Conservation (phyloP, 2,797 vertebrate species). For the Anguilla megastoma region DNA sequence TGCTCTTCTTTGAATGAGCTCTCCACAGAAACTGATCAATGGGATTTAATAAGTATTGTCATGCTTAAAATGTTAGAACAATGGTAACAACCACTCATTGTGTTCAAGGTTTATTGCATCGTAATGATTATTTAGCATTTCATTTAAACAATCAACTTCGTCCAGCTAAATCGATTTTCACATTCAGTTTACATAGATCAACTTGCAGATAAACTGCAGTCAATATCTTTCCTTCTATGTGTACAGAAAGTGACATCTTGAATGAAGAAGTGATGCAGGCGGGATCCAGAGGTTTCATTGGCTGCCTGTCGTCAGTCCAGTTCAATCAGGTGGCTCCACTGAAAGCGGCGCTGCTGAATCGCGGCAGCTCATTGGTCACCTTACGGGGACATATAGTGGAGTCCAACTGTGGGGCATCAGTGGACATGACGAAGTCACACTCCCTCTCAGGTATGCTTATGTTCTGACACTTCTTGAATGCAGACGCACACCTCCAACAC, state of each 20-base stretch:
- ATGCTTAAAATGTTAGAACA: neutral
- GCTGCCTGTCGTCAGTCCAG: slow-evolving; percentile 84
- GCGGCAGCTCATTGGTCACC: slow-evolving; percentile 71
- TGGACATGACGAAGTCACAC: slow-evolving; percentile 74
- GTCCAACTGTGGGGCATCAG: slow-evolving; percentile 72
- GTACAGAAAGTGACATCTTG: slow-evolving; percentile 68
- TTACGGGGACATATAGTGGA: slow-evolving; percentile 73
- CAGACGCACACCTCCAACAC: neutral
- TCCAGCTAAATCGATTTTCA: neutral
- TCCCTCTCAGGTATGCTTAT: slow-evolving; percentile 75
- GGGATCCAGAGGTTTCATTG: slow-evolving; percentile 76
- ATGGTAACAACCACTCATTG: neutral
- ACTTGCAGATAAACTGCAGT: neutral
- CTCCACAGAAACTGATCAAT: slow-evolving; percentile 7
- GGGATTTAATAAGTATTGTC: neutral
- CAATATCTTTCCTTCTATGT: slow-evolving; percentile 33
- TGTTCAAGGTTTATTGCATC: neutral
- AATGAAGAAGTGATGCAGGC: slow-evolving; percentile 76
- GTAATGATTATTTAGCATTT: neutral
- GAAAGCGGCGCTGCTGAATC: slow-evolving; percentile 81
- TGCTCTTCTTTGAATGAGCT: neutral
- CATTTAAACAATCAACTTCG: neutral
- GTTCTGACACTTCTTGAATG: neutral
- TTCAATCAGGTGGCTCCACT: slow-evolving; percentile 83
- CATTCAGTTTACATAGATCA: neutral